Percentiles rank a stretch among this genome's conserved stretches.
These are phyloP conservation scores for Syngnathus typhle DNA, from an alignment of 2,113 vertebrate species.

Conservation along the genomic window DNA sequence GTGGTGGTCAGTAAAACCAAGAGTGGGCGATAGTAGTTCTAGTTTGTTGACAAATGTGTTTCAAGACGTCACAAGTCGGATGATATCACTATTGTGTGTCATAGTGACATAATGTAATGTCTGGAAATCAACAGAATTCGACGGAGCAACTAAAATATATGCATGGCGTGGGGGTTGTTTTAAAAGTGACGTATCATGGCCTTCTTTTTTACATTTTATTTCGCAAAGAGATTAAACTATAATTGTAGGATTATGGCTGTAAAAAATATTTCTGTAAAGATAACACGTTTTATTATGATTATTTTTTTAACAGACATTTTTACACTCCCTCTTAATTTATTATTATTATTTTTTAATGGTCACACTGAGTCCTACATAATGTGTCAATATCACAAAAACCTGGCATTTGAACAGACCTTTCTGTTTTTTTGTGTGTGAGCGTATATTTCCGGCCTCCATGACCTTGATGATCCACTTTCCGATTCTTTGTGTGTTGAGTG, in stretches of 20 bases:
- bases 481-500: constrained; percentile 31
- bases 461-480: constrained; percentile 31
- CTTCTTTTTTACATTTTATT: too few relatives aligned
- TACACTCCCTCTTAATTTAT: neutral
- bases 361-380: neutral
- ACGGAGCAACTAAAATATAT: too few relatives aligned
- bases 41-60: constrained; percentile 20
- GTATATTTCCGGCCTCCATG: constrained; percentile 2
- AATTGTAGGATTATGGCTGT: too few relatives aligned
- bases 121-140: neutral
- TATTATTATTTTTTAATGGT: too few relatives aligned
- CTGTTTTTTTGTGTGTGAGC: constrained; percentile 11
- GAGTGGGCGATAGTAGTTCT: neutral
- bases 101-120: neutral
- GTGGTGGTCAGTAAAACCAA: constrained; percentile 13
- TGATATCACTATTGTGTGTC: too few relatives aligned
- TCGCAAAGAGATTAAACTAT: too few relatives aligned
- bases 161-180: too few relatives aligned
- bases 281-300: too few relatives aligned
- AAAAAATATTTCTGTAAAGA: too few relatives aligned
- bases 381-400: too few relatives aligned
- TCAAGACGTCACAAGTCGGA: constrained; percentile 23
- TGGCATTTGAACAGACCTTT: neutral
- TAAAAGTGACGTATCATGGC: too few relatives aligned
- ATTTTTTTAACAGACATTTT: neutral